Base-by-base conservation (phyloP, 2,888 invertebrate species). In the Hyalella azteca region DNA sequence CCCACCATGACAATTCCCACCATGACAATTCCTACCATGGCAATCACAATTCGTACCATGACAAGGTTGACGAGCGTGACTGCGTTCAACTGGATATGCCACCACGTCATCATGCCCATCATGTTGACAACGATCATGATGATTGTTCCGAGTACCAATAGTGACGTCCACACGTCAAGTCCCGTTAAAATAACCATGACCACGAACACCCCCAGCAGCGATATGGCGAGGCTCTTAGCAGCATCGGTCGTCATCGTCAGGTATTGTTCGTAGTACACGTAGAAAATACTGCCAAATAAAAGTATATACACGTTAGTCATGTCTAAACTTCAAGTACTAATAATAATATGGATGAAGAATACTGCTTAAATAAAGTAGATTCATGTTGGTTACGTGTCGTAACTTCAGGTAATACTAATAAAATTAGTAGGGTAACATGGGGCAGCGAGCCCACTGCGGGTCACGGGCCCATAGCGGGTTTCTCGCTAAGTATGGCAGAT, bases 261-360 rank as follows among this genome's bases (percentile, higher is more conserved):
- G 88, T 98, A 98, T 88, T 98, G 98, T 87, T 98, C 98, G 87
- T 94, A 98, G 88, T 90, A 98, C 0, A 98, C 96, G 87, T 97
- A 98, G 89, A 96, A 96, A 0, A 97, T 90, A 84, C 96, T 93
- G 89, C 85, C n/a, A n/a, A n/a, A n/a, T n/a, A n/a, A n/a, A n/a
- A n/a, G n/a, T n/a, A n/a, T n/a, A n/a, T n/a, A n/a, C n/a, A n/a
- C n/a, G n/a, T n/a, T n/a, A n/a, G n/a, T n/a, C n/a, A n/a, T n/a
- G n/a, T n/a, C n/a, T n/a, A n/a, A n/a, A n/a, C n/a, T n/a, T n/a
- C n/a, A n/a, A n/a, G n/a, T n/a, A n/a, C n/a, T n/a, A n/a, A n/a
- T n/a, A n/a, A n/a, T n/a, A n/a, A n/a, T n/a, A n/a, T n/a, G n/a
- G n/a, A n/a, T n/a, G n/a, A n/a, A n/a, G n/a, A n/a, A n/a, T n/a